phyloP scores from a whole-genome alignment of 2,888 invertebrate genomes.

The Azorinus chamasolen region DNA sequence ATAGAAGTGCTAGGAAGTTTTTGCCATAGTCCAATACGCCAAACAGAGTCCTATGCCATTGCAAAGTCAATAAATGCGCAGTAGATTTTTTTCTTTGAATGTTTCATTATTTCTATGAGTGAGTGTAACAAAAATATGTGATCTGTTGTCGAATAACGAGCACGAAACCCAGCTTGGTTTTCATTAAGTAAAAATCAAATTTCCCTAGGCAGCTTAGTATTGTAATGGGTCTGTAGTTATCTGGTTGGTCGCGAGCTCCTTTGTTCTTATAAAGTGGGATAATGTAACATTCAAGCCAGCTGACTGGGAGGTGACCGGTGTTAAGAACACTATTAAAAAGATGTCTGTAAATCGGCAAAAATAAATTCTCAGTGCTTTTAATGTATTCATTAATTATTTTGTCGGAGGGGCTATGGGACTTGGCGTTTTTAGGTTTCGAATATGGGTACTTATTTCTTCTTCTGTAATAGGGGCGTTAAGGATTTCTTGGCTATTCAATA shows the following conservation, averaged over 20 bases:
- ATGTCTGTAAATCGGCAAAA: conserved; percentile 18
- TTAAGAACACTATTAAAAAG: conserved; percentile 45
- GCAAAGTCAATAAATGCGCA: too few relatives aligned
- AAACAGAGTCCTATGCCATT: conserved; percentile 24
- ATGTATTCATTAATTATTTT: conserved; percentile 55
- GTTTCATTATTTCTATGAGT: too few relatives aligned
- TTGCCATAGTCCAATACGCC: conserved; percentile 23
- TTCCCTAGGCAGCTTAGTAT: conserved; percentile 47
- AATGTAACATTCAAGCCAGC: conserved; percentile 41
- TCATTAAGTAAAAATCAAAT: conserved; percentile 42
- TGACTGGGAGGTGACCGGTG: conserved; percentile 26
- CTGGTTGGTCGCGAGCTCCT: conserved; percentile 18
- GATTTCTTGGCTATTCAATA: too few relatives aligned
- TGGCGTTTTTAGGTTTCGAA: conserved; percentile 37
- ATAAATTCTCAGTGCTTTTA: conserved; percentile 15
- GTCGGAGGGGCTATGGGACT: conserved; percentile 26
- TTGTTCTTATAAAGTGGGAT: conserved; percentile 46
- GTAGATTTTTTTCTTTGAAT: too few relatives aligned
- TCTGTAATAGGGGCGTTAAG: conserved; percentile 28
- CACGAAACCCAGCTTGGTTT: conserved; percentile 53
- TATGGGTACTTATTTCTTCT: conserved; percentile 31
- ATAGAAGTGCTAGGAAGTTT: conserved; percentile 11
- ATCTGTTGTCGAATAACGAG: conserved; percentile 36
- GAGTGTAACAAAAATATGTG: too few relatives aligned
- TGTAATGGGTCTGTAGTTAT: conserved; percentile 46